Conservation (phyloP, 2,888 invertebrate genomes). For the Clitarchus hookeri region DNA sequence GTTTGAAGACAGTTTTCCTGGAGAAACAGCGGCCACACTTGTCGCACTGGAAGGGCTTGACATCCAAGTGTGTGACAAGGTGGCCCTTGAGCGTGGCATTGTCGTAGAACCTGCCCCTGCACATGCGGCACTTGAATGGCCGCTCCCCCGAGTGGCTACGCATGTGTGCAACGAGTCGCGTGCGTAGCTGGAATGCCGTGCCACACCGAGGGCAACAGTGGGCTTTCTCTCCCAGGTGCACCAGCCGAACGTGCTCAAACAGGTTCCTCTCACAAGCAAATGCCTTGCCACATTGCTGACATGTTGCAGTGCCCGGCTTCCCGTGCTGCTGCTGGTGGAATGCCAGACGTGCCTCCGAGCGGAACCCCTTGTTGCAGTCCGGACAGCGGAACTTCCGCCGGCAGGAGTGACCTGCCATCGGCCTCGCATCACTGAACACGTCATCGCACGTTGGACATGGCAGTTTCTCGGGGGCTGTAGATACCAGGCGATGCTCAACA, state of each 20-base stretch:
- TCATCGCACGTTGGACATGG: slow-evolving; percentile 34
- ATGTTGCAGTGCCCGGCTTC: slow-evolving; percentile 33
- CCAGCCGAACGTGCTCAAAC: slow-evolving; percentile 38
- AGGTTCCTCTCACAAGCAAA: slow-evolving; percentile 39
- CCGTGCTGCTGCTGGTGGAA: slow-evolving; percentile 42
- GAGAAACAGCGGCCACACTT: slow-evolving; percentile 40
- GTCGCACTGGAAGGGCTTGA: slow-evolving; percentile 40
- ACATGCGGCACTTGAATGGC: slow-evolving; percentile 43
- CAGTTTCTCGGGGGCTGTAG: slow-evolving; percentile 18
- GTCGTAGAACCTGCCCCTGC: slow-evolving; percentile 42
- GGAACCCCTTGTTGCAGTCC: slow-evolving; percentile 41
- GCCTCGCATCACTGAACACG: slow-evolving; percentile 30
- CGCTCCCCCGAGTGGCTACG: slow-evolving; percentile 42
- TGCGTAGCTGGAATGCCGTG: slow-evolving; percentile 38
- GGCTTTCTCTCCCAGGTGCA: slow-evolving; percentile 40
- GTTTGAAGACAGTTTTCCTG: slow-evolving; percentile 39
- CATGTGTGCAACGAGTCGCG: slow-evolving; percentile 39
- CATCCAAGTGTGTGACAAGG: slow-evolving; percentile 34
- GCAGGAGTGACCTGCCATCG: slow-evolving; percentile 34
- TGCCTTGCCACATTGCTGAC: slow-evolving; percentile 41
- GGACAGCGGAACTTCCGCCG: slow-evolving; percentile 34
- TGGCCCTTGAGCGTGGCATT: slow-evolving; percentile 41
- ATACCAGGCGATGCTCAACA: slow-evolving; percentile 32
- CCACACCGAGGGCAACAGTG: slow-evolving; percentile 38
- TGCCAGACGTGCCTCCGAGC: slow-evolving; percentile 39